Evolutionary conservation across 53 echinoderm and acorn worm genomes (phyloP).

Genomic region (Luidia sarsii): DNA sequence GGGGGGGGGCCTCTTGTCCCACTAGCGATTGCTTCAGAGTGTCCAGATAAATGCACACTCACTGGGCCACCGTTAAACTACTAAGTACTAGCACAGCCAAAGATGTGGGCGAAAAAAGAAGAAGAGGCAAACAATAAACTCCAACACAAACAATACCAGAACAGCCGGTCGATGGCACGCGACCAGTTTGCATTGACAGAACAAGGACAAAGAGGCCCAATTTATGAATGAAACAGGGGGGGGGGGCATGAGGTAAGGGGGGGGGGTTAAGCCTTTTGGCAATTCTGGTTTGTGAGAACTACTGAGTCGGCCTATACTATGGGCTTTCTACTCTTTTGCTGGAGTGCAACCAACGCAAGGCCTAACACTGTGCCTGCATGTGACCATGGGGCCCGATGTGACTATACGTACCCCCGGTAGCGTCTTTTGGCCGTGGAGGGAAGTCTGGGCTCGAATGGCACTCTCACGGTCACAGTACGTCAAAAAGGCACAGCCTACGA

Average conservation of each 20-base stretch:
- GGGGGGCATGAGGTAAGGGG: too few relatives aligned
- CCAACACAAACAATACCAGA: slow-evolving; percentile 34
- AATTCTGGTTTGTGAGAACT: slow-evolving; percentile 5
- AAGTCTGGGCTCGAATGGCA: slow-evolving; percentile 93
- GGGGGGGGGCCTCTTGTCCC: too few relatives aligned
- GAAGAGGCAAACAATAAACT: slow-evolving; percentile 18
- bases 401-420: slow-evolving; percentile 94
- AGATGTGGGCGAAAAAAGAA: too few relatives aligned
- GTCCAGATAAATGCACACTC: too few relatives aligned
- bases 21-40: too few relatives aligned
- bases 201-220: slow-evolving; percentile 53
- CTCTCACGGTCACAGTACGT: slow-evolving; percentile 99
- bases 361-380: too few relatives aligned
- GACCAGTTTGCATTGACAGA: slow-evolving; percentile 53
- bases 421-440: slow-evolving; percentile 97
- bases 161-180: slow-evolving; percentile 59
- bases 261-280: slow-evolving; percentile 18
- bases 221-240: slow-evolving; percentile 40
- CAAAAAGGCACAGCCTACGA: slow-evolving; percentile 94
- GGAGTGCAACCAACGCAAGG: not conserved
- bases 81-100: too few relatives aligned
- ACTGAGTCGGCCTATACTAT: too few relatives aligned
- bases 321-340: not conserved
- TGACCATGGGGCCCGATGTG: too few relatives aligned
- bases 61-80: too few relatives aligned